Conservation (phyloP, 2,888 invertebrate species). For the Polyploca ridens region DNA sequence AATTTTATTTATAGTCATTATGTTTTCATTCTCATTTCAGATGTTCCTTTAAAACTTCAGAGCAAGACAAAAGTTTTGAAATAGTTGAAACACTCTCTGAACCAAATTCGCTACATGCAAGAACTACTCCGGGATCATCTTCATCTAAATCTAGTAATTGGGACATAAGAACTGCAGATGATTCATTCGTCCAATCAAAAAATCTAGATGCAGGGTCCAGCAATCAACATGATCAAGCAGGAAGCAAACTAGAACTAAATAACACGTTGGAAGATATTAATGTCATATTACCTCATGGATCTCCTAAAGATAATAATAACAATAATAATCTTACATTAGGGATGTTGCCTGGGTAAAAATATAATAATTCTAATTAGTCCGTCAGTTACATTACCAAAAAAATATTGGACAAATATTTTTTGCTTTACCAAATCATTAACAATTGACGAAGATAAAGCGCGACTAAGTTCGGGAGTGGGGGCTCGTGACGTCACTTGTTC, state of each 20-base stretch:
- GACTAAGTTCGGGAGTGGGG: no score
- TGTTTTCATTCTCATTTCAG: conserved; percentile 16
- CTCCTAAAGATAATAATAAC: conserved; percentile 12
- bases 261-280: conserved; percentile 64
- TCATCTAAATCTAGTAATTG: conserved; percentile 27
- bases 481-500: no score
- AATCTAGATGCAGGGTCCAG: conserved; percentile 53
- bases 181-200: conserved; percentile 64
- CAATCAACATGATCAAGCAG: conserved; percentile 34
- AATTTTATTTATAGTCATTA: no score
- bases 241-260: conserved; percentile 46
- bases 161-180: conserved; percentile 45
- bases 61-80: conserved; percentile 46
- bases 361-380: no score
- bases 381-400: no score
- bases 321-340: neutral
- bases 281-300: conserved; percentile 58
- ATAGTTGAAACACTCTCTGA: conserved; percentile 67
- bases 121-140: conserved; percentile 15
- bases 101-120: conserved; percentile 49
- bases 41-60: conserved; percentile 10
- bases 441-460: no score
- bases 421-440: no score
- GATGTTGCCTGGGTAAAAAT: no score
- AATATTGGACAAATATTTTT: no score